A percentile compares a stretch with the other conserved stretches of the same genome.
These are phyloP conservation scores for Zoanthus gigantus DNA, from an alignment of 92 coral and sea anemone species.

Conservation along the genomic window DNA sequence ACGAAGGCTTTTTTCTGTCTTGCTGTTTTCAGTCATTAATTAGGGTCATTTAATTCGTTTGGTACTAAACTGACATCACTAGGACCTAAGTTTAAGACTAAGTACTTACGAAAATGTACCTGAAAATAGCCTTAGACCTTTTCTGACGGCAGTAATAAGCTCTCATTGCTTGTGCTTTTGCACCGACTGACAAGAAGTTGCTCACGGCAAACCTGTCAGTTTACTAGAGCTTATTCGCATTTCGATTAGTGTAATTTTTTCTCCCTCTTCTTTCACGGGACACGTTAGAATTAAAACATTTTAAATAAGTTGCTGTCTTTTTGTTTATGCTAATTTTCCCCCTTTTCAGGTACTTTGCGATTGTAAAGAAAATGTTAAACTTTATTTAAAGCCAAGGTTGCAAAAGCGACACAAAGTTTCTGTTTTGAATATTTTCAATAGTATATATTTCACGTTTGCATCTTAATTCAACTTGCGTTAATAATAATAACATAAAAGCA, in stretches of 20 bases:
- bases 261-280: neutral
- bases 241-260: neutral
- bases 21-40: slow-evolving; percentile 17
- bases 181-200: neutral
- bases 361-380: neutral
- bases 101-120: slow-evolving; percentile 2
- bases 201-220: neutral
- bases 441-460: neutral
- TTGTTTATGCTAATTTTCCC: neutral
- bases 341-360: neutral
- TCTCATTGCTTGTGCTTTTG: neutral
- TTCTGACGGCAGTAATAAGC: neutral
- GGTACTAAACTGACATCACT: neutral
- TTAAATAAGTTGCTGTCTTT: neutral
- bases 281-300: slow-evolving; percentile 1
- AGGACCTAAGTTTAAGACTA: neutral
- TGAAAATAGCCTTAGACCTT: neutral
- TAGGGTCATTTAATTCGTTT: slow-evolving; percentile 4
- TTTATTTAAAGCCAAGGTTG: neutral
- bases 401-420: no score
- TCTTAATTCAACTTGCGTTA: neutral
- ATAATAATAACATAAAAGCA: neutral
- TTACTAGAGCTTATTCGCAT: neutral
- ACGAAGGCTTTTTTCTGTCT: neutral
- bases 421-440: neutral